Percentiles rank a stretch among this genome's conserved stretches.
These are phyloP conservation scores for Paragorgia papillata DNA, from an alignment of 92 coral and sea anemone species.

Conservation along the genomic window DNA sequence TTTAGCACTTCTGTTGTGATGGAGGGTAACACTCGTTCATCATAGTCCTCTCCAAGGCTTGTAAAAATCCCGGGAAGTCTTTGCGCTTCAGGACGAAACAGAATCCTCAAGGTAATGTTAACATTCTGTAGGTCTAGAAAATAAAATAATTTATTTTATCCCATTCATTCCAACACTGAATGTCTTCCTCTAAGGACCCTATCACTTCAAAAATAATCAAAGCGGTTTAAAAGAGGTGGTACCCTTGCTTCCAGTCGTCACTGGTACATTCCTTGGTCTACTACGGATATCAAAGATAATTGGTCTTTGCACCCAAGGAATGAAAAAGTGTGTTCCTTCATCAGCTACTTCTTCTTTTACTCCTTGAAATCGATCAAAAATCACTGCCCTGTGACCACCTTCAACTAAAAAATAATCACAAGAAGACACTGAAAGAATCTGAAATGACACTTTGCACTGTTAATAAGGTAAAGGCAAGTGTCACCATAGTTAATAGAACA, in stretches of 20 bases:
- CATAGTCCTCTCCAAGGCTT: constrained; percentile 99
- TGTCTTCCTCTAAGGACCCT: too few species aligned
- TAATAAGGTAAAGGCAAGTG: too few species aligned
- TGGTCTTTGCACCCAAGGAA: constrained; percentile 98
- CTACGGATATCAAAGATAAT: constrained; percentile 97
- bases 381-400: constrained; percentile 98
- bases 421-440: too few species aligned
- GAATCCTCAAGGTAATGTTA: constrained; percentile 92
- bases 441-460: too few species aligned
- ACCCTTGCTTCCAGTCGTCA: constrained; percentile 99
- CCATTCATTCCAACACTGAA: too few species aligned
- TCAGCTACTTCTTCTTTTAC: constrained; percentile 89
- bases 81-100: constrained; percentile 89
- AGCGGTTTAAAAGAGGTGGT: neutral
- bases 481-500: too few species aligned
- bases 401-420: constrained; percentile 74
- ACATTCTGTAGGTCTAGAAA: constrained; percentile 90
- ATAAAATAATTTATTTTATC: neutral
- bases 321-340: constrained; percentile 97
- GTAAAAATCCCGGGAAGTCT: constrained; percentile 90
- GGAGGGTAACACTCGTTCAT: constrained; percentile 95
- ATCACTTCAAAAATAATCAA: too few species aligned
- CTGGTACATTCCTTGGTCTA: constrained; percentile 96
- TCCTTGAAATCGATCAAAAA: constrained; percentile 98
- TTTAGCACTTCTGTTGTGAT: constrained; percentile 96